Base-by-base conservation (phyloP, 2,888 invertebrate genomes). In the Heliconius cydno region DNA sequence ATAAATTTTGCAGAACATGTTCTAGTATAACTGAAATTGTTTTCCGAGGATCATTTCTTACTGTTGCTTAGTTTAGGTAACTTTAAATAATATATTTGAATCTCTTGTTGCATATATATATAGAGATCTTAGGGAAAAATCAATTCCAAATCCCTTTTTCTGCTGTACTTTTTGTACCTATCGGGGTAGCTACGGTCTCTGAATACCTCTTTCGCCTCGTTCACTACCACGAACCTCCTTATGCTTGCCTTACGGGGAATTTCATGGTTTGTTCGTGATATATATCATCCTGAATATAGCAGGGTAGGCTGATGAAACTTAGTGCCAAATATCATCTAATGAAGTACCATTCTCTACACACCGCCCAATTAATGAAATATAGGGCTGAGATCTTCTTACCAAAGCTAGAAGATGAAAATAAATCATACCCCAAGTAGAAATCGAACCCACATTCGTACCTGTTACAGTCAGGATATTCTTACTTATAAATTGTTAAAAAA, bases 21-120 rank as follows among this genome's bases (percentile, higher is more conserved):
- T 65, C 75, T 22, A 65, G 75, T 75, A 65, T 46, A 75, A 46
- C 41, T 65, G 75, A 65, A 75, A 75, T 75, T 75, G 75, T 75
- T 75, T 65, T 75, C 65, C 34, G 28, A 75, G 65, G 25, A 75
- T 75, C 63, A 75, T 75, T 75, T 28, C 41, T 22, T 28, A 22
- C n/a, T 65, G 63, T 65, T 70, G 46, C 25, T 25, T 70, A 25
- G 13, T 6, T 71, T 25, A 28, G 46, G 28, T 46, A 73, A 7
- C 34, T 60, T 57, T 34, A 34, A 30, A n/a, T 73, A 73, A 34
- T 52, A n/a, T 52, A 46, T 77, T 19, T 60, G 60, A 60, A 60
- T 60, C 60, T 10, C 10, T 60, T 10, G 60, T 3, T 3, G 60
- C n/a, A n/a, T 4, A 60, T 22, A 60, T 10, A 60, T n/a, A 12